A percentile compares a stretch with the other conserved stretches of the same genome.
These are phyloP conservation scores for Crocidura indochinensis DNA, from an alignment of 2,797 vertebrate genomes.

Conservation along the genomic window DNA sequence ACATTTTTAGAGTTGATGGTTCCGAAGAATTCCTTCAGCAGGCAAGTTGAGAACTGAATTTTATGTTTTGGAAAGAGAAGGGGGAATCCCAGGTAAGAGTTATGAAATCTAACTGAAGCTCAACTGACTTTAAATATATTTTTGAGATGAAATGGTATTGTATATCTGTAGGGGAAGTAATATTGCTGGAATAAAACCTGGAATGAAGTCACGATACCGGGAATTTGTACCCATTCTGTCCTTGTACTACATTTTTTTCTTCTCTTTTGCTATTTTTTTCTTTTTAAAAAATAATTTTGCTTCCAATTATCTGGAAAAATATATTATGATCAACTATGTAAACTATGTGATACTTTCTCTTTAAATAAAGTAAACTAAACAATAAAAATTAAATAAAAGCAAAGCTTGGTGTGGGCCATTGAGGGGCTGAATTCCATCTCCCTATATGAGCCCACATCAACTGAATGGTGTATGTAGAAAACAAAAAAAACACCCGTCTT, in stretches of 20 bases:
- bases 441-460: background rate
- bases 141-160: conserved; percentile 13
- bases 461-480: background rate
- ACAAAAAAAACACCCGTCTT: background rate
- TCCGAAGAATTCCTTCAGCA: conserved; percentile 54
- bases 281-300: too few species aligned
- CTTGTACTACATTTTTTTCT: too few species aligned
- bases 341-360: too few species aligned
- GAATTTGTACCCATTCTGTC: background rate
- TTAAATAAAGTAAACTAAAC: too few species aligned
- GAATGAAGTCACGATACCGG: background rate
- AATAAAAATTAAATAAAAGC: too few species aligned
- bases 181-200: background rate
- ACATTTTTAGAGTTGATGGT: background rate
- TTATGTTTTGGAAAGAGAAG: conserved; percentile 61
- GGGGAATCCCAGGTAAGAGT: conserved; percentile 54
- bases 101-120: conserved; percentile 61
- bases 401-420: background rate
- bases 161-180: background rate
- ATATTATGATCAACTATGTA: too few species aligned
- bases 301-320: too few species aligned
- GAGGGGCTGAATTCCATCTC: background rate
- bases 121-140: conserved; percentile 9
- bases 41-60: conserved; percentile 70
- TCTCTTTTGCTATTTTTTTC: too few species aligned